A percentile compares a stretch with the other conserved stretches of the same genome.
These are phyloP conservation scores for Napeogenes sylphis DNA, from an alignment of 2,888 invertebrate genomes.

Conservation along the genomic window DNA sequence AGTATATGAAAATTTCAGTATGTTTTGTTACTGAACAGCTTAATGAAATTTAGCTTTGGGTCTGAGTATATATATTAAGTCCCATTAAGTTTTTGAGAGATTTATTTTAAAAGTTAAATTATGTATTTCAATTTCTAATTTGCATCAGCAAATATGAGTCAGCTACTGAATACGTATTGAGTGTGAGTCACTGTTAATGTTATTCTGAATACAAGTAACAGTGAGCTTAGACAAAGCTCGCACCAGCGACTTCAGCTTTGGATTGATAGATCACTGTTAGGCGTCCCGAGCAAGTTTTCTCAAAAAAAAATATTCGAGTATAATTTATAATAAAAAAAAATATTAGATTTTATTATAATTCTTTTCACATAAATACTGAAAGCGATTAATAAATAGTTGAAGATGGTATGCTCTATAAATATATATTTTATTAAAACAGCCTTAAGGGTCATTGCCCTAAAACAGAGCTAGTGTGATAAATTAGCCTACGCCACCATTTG, in stretches of 20 bases:
- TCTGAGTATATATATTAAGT: no score
- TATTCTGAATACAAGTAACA: constrained; percentile 29
- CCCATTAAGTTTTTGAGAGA: no score
- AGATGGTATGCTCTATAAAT: not conserved
- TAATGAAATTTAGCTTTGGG: no score
- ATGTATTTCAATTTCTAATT: constrained; percentile 15
- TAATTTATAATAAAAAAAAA: no score
- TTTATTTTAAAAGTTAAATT: no score
- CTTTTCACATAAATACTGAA: no score
- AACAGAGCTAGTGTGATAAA: constrained; percentile 11
- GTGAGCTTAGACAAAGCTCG: constrained; percentile 18
- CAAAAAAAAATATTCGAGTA: no score
- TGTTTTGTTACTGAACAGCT: no score
- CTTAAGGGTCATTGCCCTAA: not conserved
- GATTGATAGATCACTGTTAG: not conserved
- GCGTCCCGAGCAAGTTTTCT: not conserved
- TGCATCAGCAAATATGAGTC: constrained; percentile 24
- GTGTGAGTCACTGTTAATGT: constrained; percentile 27
- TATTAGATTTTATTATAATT: no score
- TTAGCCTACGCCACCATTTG: constrained; percentile 35
- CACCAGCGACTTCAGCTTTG: not conserved
- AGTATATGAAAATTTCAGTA: not conserved
- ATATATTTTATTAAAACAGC: not conserved
- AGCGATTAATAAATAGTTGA: no score
- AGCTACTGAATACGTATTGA: constrained; percentile 22